phyloP scores from a whole-genome alignment of 1,140 invertebrate species.

The Drosophila bipectinata region DNA sequence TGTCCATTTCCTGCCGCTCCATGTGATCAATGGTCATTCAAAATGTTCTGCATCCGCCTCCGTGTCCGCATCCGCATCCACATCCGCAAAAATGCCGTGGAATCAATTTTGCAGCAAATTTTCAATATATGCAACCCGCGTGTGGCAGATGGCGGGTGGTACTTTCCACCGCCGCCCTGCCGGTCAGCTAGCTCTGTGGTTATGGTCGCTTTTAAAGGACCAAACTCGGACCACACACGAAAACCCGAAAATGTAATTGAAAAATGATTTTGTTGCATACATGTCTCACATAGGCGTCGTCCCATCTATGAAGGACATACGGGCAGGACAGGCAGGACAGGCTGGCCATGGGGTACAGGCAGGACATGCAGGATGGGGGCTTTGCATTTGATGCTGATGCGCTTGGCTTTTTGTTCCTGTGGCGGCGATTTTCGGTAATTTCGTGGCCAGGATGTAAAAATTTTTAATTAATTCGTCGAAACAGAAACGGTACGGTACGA shows the following conservation, averaged over 20 bases:
- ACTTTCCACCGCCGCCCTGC: not conserved
- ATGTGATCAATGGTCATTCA: constrained; percentile 36
- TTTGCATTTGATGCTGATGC: constrained; percentile 33
- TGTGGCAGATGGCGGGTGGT: not conserved
- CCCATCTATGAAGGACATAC: not conserved
- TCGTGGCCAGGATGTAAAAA: constrained; percentile 51
- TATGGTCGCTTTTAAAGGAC: constrained; percentile 50
- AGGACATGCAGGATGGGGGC: constrained; percentile 10
- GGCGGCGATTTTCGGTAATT: constrained; percentile 57
- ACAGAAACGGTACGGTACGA: not conserved
- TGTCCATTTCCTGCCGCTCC: constrained; percentile 17
- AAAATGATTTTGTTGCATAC: constrained; percentile 78
- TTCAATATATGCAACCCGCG: constrained; percentile 46
- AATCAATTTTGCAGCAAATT: constrained; percentile 76
- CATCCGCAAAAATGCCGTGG: constrained; percentile 65
- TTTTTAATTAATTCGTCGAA: constrained; percentile 71
- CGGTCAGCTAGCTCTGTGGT: constrained; percentile 28
- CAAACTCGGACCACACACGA: constrained; percentile 51
- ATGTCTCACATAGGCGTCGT: constrained; percentile 5
- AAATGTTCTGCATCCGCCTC: constrained; percentile 24
- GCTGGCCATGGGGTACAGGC: not conserved
- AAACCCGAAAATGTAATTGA: constrained; percentile 79
- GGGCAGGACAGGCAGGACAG: not conserved
- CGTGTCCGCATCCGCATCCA: constrained; percentile 5
- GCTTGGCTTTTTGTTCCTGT: constrained; percentile 28